A percentile compares a stretch with the other conserved stretches of the same genome.
phyloP scores from a whole-genome alignment of 2,113 vertebrate species.

The Macquaria ambigua region DNA sequence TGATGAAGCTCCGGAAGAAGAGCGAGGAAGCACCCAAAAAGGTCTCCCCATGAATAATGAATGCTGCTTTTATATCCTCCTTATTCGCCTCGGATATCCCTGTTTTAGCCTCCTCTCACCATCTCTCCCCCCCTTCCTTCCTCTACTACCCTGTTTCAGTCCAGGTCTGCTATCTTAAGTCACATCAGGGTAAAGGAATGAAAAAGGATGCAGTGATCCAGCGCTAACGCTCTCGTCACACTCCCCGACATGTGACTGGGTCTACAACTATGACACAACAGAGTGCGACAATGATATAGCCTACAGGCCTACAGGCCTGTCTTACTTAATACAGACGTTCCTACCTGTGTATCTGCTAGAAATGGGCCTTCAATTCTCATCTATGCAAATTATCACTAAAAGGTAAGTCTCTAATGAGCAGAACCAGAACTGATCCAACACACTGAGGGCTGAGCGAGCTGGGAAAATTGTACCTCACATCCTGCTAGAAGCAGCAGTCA shows the following conservation, averaged over 20 bases:
- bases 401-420: slow-evolving; percentile 15
- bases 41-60: slow-evolving; percentile 66
- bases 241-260: not conserved
- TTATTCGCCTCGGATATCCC: not conserved
- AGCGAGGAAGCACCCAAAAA: slow-evolving; percentile 22
- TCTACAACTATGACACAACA: not conserved
- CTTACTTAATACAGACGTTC: not conserved
- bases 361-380: not conserved
- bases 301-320: not conserved
- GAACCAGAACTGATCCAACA: slow-evolving; percentile 63
- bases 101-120: not conserved
- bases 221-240: not conserved
- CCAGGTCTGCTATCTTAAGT: slow-evolving; percentile 3
- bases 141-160: not conserved
- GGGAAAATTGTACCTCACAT: not conserved
- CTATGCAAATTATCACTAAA: not conserved
- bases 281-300: not conserved
- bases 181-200: not conserved
- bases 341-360: not conserved
- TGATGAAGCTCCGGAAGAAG: slow-evolving; percentile 32
- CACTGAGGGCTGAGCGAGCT: not conserved
- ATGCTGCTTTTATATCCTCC: slow-evolving; percentile 51
- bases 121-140: not conserved
- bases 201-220: not conserved
- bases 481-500: not conserved